These are phyloP conservation scores for Pangasius mekongensis DNA, from an alignment of 2,797 vertebrate genomes.

Conservation along the genomic window DNA sequence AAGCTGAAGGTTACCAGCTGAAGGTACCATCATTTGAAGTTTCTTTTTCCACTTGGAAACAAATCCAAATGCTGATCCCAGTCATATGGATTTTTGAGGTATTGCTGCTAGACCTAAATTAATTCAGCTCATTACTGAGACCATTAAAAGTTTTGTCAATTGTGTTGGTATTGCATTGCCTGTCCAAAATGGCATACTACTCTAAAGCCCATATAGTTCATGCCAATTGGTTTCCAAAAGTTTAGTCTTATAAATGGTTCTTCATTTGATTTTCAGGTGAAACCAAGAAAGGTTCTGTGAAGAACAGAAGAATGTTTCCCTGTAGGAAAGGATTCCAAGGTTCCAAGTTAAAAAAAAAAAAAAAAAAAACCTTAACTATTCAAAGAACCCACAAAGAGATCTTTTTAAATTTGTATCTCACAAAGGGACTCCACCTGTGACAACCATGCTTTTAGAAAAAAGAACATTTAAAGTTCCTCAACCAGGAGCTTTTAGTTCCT, in stretches of 20 bases:
- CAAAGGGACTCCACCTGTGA: not conserved
- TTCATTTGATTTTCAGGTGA: too few relatives aligned
- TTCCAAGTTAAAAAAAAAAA: not conserved
- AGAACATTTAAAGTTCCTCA: not conserved
- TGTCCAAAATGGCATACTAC: too few relatives aligned
- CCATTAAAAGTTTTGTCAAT: too few relatives aligned
- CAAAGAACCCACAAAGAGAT: not conserved
- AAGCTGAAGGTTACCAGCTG: not conserved
- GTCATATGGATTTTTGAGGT: not conserved
- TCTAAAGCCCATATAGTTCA: too few relatives aligned
- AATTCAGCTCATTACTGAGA: too few relatives aligned
- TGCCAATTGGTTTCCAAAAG: too few relatives aligned
- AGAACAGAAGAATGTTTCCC: too few relatives aligned
- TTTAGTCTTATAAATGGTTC: too few relatives aligned
- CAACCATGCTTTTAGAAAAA: not conserved
- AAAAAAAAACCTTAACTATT: not conserved
- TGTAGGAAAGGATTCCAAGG: too few relatives aligned
- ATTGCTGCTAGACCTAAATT: too few relatives aligned
- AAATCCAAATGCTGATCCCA: not conserved
- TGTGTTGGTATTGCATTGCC: too few relatives aligned
- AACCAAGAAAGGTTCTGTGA: too few relatives aligned
- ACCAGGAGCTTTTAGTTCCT: not conserved
- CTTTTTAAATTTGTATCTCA: not conserved
- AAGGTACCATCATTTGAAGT: not conserved
- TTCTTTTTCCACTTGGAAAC: not conserved